Evolutionary conservation across 2,888 invertebrate genomes (phyloP), one percentile per base, ranked within the genome.

Genomic region (Leptopterna dolabrata): DNA sequence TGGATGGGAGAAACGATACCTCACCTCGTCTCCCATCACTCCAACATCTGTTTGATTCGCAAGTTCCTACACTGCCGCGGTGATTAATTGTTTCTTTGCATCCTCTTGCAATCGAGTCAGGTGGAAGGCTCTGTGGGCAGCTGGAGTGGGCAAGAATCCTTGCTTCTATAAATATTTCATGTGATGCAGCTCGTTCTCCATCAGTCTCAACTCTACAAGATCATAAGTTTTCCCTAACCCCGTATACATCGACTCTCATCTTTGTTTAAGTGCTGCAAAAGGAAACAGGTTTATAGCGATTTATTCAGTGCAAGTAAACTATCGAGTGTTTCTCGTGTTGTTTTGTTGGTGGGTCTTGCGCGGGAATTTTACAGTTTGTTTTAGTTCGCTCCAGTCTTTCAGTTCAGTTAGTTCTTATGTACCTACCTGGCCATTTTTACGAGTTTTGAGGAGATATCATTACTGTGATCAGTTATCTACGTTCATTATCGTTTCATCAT

Each of bases 41-140:
- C 45, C 24, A 30, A 78, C 78, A 78, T 78, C 78, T 78, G 78
- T 78, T 78, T 73, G 78, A 73, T 45, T 78, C 78, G 78, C 78
- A 3, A 7, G 45, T 78, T 78, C 45, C 78, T 24, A 16, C 14
- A 78, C 45, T 78, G 76, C n/a, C 1, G 78, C 19, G 11, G 78
- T 45, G 78, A 78, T 78, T 78, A 78, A 78, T 78, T 43, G 47
- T 45, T 78, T 43, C 78, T 78, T 78, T 45, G 73, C 30, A 73
- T 63, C 63, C 27, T 63, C 73, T 41, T 76, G 30, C 73, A 24
- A 7, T n/a, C 24, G 4, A 76, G 73, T 63, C 63, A 63, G 63
- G 63, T 63, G 63, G 63, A 19, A 24, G 63, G 19, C 27, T n/a
- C 63, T 11, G 63, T 63, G 63, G 63, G 63, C 24, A 63, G 63